Evolutionary conservation across 2,113 vertebrate genomes (phyloP), one percentile per base, ranked within the genome.

Genomic region (Rousettus leschenaultii): DNA sequence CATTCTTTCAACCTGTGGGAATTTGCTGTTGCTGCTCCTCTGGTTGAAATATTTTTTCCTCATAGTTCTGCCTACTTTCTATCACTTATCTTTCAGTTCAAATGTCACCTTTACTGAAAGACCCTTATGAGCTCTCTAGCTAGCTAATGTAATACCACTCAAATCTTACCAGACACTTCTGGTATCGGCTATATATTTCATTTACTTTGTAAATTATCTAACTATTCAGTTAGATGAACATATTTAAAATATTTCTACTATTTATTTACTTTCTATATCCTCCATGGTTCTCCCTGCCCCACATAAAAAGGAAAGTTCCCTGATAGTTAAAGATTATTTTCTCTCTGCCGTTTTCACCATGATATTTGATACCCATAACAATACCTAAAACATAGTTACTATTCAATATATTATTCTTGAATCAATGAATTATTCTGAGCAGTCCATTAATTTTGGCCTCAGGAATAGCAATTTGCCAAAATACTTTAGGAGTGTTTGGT

Each of bases 371-470:
- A 22, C 10, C 16, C 13, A 38, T 59, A 73, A 48, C 5, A 84
- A 80, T 61, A 59, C 51, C 71, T 84, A 30, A 24, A 38, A 77
- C 38, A 85, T 93, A 71, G 18, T 83, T 94, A 45, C 10, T 55
- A 96, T 93, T 93, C 71, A 73, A 45, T 28, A 4, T 40, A 51
- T 86, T 75, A 22, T 43, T 90, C 18, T 35, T 89, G 38, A 90
- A 86, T 86, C 38, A 82, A 57, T 94, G 26, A 88, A 94, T 75
- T 93, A 91, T 79, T 95, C 71, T 88, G 35, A 85, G 40, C 18
- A 75, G 71, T 80, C 15, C 40, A 85, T 92, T 95, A 92, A 79
- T 89, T 94, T 30, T 91, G 9, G 19, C 68, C 24, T 85, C 57
- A 89, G 35, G 16, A 91, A 91, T 28, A 95, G 18, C 43, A 94